Percentiles rank a stretch among this genome's conserved stretches.
Evolutionary conservation across 2,888 invertebrate species (phyloP).

Genomic region (Crossocerus cetratus): DNA sequence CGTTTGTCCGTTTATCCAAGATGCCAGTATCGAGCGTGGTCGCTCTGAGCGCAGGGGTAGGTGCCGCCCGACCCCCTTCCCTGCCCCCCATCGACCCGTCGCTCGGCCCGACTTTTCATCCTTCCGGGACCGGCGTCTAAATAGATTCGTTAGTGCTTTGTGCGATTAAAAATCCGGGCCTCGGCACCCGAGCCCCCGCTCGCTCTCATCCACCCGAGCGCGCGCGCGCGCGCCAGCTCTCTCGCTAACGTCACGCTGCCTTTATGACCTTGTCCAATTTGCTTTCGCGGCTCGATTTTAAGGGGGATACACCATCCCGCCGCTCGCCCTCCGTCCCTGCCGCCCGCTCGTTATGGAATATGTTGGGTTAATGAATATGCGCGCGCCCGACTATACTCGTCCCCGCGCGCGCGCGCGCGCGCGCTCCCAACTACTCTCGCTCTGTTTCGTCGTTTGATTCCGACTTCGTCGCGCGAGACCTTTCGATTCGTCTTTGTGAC

Average conservation of each 20-base stretch:
- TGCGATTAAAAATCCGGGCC: conserved; percentile 58
- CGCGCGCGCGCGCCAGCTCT: no score
- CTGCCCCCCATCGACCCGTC: conserved; percentile 1
- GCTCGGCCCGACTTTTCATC: neutral
- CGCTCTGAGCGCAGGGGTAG: neutral
- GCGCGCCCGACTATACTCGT: neutral
- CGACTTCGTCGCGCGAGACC: neutral
- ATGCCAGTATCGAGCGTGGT: conserved; percentile 54
- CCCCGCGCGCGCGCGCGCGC: neutral
- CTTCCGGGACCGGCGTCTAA: conserved; percentile 38
- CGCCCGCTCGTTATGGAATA: conserved; percentile 16
- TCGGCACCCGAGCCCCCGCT: neutral
- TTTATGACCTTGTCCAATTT: conserved; percentile 37
- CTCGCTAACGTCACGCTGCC: conserved; percentile 10
- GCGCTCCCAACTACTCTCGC: neutral
- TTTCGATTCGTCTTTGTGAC: neutral
- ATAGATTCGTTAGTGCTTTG: conserved; percentile 59
- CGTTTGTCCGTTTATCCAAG: conserved; percentile 66
- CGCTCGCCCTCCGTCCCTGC: no score
- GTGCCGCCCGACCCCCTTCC: neutral
- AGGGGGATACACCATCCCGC: neutral
- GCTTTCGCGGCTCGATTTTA: conserved; percentile 13
- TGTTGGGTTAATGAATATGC: conserved; percentile 26
- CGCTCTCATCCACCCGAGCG: no score
- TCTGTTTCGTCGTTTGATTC: conserved; percentile 3